Evolutionary conservation across 2,797 vertebrate genomes (phyloP).

Genomic region (Melopsittacus undulatus): DNA sequence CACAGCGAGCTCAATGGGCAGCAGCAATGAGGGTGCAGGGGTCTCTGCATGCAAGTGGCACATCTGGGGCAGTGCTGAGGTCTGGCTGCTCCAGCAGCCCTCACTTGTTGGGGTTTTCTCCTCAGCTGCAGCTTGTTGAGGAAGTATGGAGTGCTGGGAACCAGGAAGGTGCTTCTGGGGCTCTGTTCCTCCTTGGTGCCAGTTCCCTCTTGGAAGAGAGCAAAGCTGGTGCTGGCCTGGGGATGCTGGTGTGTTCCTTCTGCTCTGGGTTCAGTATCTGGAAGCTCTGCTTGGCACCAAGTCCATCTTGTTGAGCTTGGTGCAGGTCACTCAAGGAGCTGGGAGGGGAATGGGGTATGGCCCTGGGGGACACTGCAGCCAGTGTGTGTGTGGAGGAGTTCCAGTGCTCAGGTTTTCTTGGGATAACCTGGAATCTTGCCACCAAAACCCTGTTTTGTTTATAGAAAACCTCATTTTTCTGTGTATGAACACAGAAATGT

Average conservation of each 20-base stretch:
- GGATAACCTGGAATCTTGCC: neutral
- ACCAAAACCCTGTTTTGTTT: neutral
- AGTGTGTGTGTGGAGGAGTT: neutral
- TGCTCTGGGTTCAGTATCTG: neutral
- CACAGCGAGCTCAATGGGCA: accelerated
- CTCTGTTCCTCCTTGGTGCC: neutral
- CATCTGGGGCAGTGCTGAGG: accelerated
- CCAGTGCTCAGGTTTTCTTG: neutral
- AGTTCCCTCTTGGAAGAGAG: neutral
- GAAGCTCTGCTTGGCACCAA: neutral
- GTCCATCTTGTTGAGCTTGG: neutral
- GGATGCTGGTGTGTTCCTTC: neutral
- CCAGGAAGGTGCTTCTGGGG: neutral
- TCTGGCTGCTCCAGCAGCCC: neutral
- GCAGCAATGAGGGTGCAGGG: neutral
- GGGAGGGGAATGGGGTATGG: neutral
- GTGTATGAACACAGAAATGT: neutral
- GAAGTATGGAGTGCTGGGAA: neutral
- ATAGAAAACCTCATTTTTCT: neutral
- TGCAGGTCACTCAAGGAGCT: neutral
- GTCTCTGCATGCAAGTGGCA: too few relatives aligned
- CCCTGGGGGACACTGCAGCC: neutral
- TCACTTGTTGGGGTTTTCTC: neutral
- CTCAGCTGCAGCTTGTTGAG: neutral
- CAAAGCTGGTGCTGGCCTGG: accelerated